A percentile compares a stretch with the other conserved stretches of the same genome.
phyloP scores from a whole-genome alignment of 2,113 vertebrate species.

The Pterocles burchelli region DNA sequence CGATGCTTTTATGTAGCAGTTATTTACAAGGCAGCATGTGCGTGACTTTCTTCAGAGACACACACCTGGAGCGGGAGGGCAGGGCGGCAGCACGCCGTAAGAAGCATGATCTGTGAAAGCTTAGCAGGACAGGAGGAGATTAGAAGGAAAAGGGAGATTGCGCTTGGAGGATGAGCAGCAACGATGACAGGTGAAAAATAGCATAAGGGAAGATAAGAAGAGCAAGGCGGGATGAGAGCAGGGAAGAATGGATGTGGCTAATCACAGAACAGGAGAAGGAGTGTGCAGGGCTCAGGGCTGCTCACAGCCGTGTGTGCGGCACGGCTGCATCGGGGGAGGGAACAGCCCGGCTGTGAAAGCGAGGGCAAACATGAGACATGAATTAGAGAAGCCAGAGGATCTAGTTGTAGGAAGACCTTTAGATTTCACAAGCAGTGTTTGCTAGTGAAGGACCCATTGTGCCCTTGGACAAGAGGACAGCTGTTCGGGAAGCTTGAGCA shows the following conservation, averaged over 20 bases:
- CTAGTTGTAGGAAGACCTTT: background rate
- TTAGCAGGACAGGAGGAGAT: background rate
- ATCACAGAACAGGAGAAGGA: background rate
- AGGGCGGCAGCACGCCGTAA: background rate
- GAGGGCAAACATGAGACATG: background rate
- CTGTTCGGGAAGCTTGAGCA: rapidly evolving
- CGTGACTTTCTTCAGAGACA: background rate
- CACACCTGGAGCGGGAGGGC: background rate
- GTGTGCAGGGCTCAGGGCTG: background rate
- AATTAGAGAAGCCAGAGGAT: background rate
- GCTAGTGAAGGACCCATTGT: background rate
- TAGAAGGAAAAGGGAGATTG: background rate
- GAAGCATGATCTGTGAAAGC: background rate
- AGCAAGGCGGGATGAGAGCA: background rate
- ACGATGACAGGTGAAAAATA: background rate
- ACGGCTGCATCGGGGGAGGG: background rate
- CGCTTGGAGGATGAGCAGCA: background rate
- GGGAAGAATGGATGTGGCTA: background rate
- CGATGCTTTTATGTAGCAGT: background rate
- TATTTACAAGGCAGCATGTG: no score
- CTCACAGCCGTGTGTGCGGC: background rate
- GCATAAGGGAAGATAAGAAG: background rate
- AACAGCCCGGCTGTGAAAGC: rapidly evolving
- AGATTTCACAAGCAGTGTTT: background rate
- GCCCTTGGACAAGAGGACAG: background rate